Evolutionary conservation across 1,140 invertebrate species (phyloP).

Genomic region (Calosoma granatense): DNA sequence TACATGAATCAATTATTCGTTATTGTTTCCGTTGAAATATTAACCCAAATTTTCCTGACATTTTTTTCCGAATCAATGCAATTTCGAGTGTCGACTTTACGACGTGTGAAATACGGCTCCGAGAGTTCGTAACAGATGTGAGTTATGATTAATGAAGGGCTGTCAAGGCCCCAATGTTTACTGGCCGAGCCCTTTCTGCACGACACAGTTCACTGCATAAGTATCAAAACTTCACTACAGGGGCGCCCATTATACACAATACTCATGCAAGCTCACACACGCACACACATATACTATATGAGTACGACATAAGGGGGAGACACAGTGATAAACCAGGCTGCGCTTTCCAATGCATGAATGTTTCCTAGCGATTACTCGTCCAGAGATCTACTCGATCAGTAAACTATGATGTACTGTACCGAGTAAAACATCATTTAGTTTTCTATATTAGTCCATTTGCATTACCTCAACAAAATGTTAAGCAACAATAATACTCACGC

Average conservation of each 20-base stretch:
- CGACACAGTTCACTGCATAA: constrained; percentile 28
- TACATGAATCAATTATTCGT: background rate
- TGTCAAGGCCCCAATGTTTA: constrained; percentile 28
- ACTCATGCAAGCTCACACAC: background rate
- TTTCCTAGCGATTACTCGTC: constrained; percentile 4
- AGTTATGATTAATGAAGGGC: constrained; percentile 32
- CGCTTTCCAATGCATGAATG: too few relatives aligned
- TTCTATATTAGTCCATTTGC: too few relatives aligned
- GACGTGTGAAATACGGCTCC: constrained; percentile 4
- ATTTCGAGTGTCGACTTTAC: background rate
- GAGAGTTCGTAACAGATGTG: constrained; percentile 21
- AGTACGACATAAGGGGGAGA: background rate
- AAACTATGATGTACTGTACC: too few relatives aligned
- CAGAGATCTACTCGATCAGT: too few relatives aligned
- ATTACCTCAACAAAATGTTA: too few relatives aligned
- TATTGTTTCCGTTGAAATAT: background rate
- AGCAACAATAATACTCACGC: background rate
- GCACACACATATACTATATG: background rate
- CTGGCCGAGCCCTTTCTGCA: constrained; percentile 28
- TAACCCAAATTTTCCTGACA: background rate
- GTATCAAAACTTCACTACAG: constrained; percentile 31
- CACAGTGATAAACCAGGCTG: background rate
- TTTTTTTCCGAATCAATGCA: background rate
- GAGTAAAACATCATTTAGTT: too few relatives aligned
- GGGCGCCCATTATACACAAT: constrained; percentile 11